Evolutionary conservation across 2,797 vertebrate genomes (phyloP), one percentile per base, ranked within the genome.

Genomic region (Cyclopterus lumpus): DNA sequence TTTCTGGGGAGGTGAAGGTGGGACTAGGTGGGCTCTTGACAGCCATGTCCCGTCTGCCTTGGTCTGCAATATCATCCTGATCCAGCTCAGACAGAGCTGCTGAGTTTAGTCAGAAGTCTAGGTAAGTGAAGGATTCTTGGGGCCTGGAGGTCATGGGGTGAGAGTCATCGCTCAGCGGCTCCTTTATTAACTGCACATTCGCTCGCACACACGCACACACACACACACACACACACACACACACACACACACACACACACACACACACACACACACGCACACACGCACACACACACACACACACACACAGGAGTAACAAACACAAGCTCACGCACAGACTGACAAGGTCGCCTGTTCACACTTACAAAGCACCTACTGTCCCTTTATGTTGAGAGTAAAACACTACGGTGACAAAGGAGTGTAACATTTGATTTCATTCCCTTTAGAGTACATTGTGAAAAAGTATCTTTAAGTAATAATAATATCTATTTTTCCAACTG

Each of bases 91-190:
- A 77, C 24, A 26, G 75, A 87, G 83, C 75, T 80, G 71, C 81
- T 72, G 72, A 75, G 79, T 83, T 84, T 49, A 80, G 89, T 89
- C 87, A 73, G 83, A 83, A 86, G 69, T 80, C 84, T 68, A 79
- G 77, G 84, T 86, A 88, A 91, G 78, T 88, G 77, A 88, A 81
- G 69, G 86, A 90, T 91, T 93, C 83, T 84, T 81, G 64, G 66
- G 78, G 65, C 84, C 81, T 79, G 49, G 81, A 90, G 90, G 90
- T 93, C 90, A 89, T 2, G 63, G 77, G 86, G 88, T 88, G 75
- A 90, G 84, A 91, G 75, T 65, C 80, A 76, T 94, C 94, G 86
- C 86, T 95, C 93, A 94, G 75, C 94, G 87, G 85, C 87, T 89
- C 83, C 82, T 88, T 93, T 93, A 94, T 95, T 94, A 94, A 87